Evolutionary conservation across 2,113 vertebrate species (phyloP), one percentile per base, ranked within the genome.

Genomic region (Thunnus maccoyii): DNA sequence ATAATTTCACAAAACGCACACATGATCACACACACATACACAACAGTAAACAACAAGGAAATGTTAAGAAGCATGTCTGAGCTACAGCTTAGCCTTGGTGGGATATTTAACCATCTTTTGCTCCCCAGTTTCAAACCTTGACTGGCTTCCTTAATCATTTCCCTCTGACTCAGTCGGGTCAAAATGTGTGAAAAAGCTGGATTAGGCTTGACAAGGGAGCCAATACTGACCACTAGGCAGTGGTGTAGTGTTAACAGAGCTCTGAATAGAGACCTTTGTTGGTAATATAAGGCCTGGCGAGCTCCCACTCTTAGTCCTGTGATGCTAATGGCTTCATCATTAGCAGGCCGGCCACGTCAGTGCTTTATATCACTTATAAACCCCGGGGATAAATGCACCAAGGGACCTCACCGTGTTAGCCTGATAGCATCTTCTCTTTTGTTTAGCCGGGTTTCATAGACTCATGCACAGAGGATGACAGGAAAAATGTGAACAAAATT

Each of bases 211-310:
- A 89, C 89, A 91, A 86, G 88, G 67, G 85, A 87, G 87, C 74
- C 77, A 60, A 79, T 79, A 56, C 69, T 82, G 86, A 93, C 86
- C 83, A 74, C 80, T 73, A 54, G 30, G 61, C 68, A 57, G 86
- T 62, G 78, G 73, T 83, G 79, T 91, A 69, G 80, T 82, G 88
- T 93, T 94, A 93, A 91, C 89, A 88, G 86, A 86, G 81, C 72
- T 71, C 73, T 91, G 83, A 89, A 91, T 88, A 17, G 89, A 85
- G 77, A 83, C 78, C 91, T 90, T 93, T 94, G 93, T 95, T 92
- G 82, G 84, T 82, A 58, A 74, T 81, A 91, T 86, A 89, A 88
- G 84, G 85, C 72, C 80, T 85, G 86, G 80, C 86, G 9, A 82
- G 84, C 87, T 84, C 85, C 71, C 56, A 58, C 90, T 89, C 91